These are phyloP conservation scores for Nibea albiflora DNA, from an alignment of 2,113 vertebrate genomes.

Conservation along the genomic window DNA sequence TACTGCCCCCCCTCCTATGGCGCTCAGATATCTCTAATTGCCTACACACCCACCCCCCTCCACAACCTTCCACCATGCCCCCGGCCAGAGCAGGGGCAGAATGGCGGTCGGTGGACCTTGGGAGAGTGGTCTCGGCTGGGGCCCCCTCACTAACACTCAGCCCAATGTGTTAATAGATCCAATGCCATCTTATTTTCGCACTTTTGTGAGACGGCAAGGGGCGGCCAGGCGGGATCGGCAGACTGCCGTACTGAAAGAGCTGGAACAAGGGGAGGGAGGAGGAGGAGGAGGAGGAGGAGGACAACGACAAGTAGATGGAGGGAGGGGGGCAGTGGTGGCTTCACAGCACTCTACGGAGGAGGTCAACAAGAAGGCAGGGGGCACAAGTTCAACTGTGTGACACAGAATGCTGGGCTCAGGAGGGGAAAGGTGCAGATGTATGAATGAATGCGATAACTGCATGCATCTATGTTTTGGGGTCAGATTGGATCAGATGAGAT, in stretches of 20 bases:
- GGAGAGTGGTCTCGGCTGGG: constrained; percentile 73
- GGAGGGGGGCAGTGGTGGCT: constrained; percentile 52
- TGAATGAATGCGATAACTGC: constrained; percentile 26
- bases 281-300: constrained; percentile 16
- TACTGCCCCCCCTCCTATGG: constrained; percentile 30
- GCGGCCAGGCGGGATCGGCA: constrained; percentile 86
- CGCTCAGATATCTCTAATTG: constrained; percentile 67
- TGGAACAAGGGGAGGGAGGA: constrained; percentile 51
- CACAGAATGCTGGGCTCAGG: constrained; percentile 19
- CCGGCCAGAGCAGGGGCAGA: constrained; percentile 70
- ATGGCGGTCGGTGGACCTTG: constrained; percentile 72
- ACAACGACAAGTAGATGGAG: constrained; percentile 21
- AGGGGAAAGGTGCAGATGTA: constrained; percentile 24
- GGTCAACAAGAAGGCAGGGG: constrained; percentile 87
- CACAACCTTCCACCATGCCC: constrained; percentile 63
- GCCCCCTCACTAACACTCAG: constrained; percentile 85
- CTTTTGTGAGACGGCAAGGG: constrained; percentile 86
- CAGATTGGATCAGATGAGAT: too few species aligned
- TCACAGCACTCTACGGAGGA: constrained; percentile 78
- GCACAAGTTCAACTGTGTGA: constrained; percentile 86
- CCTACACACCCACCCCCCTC: constrained; percentile 27
- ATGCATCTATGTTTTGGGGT: not conserved
- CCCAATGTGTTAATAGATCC: constrained; percentile 90
- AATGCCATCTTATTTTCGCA: constrained; percentile 93
- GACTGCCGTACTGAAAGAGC: constrained; percentile 80